Evolutionary conservation across 2,888 invertebrate species (phyloP).

Genomic region (Chymomyza fuscimana): DNA sequence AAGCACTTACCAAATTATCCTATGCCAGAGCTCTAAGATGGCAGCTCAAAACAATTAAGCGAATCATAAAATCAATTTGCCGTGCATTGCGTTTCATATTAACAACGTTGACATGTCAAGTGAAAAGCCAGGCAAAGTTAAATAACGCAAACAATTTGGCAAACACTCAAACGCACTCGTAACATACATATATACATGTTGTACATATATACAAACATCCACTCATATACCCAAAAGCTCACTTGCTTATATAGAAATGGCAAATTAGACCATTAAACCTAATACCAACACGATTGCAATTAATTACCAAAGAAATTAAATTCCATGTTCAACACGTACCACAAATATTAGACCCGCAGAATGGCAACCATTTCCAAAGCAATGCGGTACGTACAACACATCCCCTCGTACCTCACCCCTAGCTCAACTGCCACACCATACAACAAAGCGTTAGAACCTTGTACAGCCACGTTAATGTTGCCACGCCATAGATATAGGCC

Average conservation of each 20-base stretch:
- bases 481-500: not conserved
- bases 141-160: constrained; percentile 40
- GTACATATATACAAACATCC: not conserved
- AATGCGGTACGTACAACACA: constrained; percentile 1
- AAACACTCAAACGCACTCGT: constrained; percentile 3
- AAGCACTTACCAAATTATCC: not conserved
- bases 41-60: constrained; percentile 34
- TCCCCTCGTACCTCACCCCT: not conserved
- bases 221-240: constrained; percentile 18
- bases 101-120: constrained; percentile 52
- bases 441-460: constrained; percentile 7
- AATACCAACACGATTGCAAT: constrained; percentile 75
- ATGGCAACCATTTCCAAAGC: constrained; percentile 41
- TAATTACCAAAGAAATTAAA: constrained; percentile 73
- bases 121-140: constrained; percentile 35
- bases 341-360: constrained; percentile 56
- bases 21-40: not conserved
- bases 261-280: constrained; percentile 69
- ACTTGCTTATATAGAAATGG: constrained; percentile 22
- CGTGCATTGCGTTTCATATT: constrained; percentile 43
- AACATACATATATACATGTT: not conserved
- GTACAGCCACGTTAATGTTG: constrained; percentile 45
- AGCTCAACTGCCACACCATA: constrained; percentile 6
- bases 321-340: constrained; percentile 71
- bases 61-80: constrained; percentile 60